Conservation (phyloP, 2,888 invertebrate genomes). For the Celastrina argiolus region DNA sequence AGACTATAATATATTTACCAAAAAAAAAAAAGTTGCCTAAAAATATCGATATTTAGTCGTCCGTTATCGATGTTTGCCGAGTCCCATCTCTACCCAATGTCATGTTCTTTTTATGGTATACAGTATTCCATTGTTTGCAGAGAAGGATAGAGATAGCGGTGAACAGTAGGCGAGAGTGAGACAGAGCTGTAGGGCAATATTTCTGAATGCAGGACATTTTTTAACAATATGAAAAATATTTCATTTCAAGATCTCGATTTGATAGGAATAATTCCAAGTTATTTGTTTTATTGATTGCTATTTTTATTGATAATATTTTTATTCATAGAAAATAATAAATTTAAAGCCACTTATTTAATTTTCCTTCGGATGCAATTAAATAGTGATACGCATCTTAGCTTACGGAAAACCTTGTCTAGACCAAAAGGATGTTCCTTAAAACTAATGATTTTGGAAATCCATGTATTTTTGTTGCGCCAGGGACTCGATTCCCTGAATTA, state of each 20-base stretch:
- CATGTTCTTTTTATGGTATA: conserved; percentile 65
- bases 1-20: no score
- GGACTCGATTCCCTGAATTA: no score
- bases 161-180: conserved; percentile 44
- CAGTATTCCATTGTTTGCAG: conserved; percentile 72
- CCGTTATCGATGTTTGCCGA: conserved; percentile 51
- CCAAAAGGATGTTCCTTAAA: no score
- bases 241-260: conserved; percentile 12
- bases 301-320: not conserved
- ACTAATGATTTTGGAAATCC: no score
- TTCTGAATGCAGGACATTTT: conserved; percentile 27
- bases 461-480: no score
- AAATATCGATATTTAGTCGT: conserved; percentile 26
- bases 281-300: conserved; percentile 1
- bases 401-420: no score
- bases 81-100: conserved; percentile 43
- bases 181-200: conserved; percentile 32
- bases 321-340: not conserved
- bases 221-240: conserved; percentile 22
- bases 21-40: no score
- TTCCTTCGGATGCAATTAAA: no score
- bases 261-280: conserved; percentile 7
- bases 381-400: no score
- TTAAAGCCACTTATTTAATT: no score
- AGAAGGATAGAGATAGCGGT: conserved; percentile 53